Evolutionary conservation across 2,797 vertebrate genomes (phyloP).

Genomic region (Microctenopoma steveboyesi): DNA sequence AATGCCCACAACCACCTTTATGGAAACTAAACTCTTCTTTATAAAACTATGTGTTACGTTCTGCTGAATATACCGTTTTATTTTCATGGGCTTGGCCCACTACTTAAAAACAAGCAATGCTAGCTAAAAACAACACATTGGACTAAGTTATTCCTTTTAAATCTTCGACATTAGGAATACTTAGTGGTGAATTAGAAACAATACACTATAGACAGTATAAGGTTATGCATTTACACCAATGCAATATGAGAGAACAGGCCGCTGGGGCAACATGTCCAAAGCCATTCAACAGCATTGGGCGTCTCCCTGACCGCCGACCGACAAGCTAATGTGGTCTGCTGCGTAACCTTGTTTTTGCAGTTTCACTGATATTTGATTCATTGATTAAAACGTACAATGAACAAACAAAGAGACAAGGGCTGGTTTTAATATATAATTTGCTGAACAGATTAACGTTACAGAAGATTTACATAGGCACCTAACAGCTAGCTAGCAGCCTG

Average conservation of each 20-base stretch:
- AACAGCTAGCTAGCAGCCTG: slow-evolving; percentile 2
- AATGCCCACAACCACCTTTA: not conserved
- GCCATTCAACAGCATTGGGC: slow-evolving; percentile 60
- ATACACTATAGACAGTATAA: not conserved
- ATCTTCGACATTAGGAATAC: not conserved
- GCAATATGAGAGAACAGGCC: slow-evolving; percentile 18
- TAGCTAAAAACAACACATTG: not conserved
- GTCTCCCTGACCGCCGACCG: slow-evolving; percentile 59
- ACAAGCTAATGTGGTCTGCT: slow-evolving; percentile 16
- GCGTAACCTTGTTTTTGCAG: not conserved
- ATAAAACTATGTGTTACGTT: not conserved
- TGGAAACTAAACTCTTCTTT: not conserved
- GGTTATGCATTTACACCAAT: not conserved
- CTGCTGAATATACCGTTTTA: not conserved
- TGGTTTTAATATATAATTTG: not conserved
- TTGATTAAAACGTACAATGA: not conserved
- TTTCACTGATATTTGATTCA: not conserved
- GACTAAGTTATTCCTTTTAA: not conserved
- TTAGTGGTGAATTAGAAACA: slow-evolving; percentile 22
- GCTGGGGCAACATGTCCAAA: slow-evolving; percentile 55
- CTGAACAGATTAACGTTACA: not conserved
- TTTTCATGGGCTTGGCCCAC: not conserved
- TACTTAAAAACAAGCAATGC: not conserved
- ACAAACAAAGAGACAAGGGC: accelerated
- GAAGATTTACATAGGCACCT: not conserved